These are phyloP conservation scores for Ophioninae sp. DNA, from an alignment of 2,888 invertebrate genomes.

Conservation along the genomic window DNA sequence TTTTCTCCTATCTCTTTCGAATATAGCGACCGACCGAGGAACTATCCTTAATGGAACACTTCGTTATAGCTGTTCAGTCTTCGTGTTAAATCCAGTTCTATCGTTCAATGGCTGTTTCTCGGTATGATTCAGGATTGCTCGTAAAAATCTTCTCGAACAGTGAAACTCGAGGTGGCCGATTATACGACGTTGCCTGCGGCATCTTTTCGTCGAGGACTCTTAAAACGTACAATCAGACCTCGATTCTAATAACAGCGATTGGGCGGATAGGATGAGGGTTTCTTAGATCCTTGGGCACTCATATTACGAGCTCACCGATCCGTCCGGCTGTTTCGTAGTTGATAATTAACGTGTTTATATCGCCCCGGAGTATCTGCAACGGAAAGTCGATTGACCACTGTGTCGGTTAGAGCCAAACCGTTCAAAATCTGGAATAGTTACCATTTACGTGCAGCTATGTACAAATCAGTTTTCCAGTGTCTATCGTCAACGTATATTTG, in stretches of 20 bases:
- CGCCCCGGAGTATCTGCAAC: conserved; percentile 31
- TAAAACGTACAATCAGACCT: conserved; percentile 69
- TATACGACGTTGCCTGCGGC: conserved; percentile 43
- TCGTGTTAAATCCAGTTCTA: not conserved
- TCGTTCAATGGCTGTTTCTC: conserved; percentile 20
- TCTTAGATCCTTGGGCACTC: conserved; percentile 67
- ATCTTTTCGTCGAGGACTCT: conserved; percentile 37
- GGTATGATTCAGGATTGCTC: conserved; percentile 34
- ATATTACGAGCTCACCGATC: conserved; percentile 70
- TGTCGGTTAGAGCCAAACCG: not conserved
- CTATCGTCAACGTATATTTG: not conserved
- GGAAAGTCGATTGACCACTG: not conserved
- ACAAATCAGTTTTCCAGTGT: not conserved
- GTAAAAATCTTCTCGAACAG: not conserved
- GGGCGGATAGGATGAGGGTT: conserved; percentile 38
- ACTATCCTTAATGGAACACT: too few relatives aligned
- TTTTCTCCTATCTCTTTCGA: too few relatives aligned
- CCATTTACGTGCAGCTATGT: not conserved
- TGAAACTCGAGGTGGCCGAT: conserved; percentile 7
- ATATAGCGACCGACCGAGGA: too few relatives aligned
- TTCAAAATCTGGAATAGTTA: not conserved
- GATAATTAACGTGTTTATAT: conserved; percentile 71
- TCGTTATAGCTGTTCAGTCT: not conserved
- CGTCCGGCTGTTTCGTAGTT: conserved; percentile 69
- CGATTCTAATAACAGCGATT: conserved; percentile 71